A percentile compares a stretch with the other conserved stretches of the same genome.
These are phyloP conservation scores for Marisa cornuarietis DNA, from an alignment of 1,140 invertebrate species.

Conservation along the genomic window DNA sequence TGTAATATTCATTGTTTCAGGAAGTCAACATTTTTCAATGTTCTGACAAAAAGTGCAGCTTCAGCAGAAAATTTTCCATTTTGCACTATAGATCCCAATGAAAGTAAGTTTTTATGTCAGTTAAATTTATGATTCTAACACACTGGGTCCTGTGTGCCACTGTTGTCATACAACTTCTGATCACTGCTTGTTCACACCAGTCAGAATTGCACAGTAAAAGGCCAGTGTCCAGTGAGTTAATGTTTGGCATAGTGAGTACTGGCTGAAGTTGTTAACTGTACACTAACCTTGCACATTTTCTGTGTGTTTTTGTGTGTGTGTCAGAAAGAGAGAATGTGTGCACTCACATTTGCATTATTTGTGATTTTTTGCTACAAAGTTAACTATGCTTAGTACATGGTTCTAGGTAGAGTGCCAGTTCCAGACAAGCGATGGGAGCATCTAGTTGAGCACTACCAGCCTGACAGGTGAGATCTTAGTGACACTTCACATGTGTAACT, in stretches of 20 bases:
- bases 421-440: conserved; percentile 95
- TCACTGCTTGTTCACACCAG: too few species aligned
- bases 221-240: too few species aligned
- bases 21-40: conserved; percentile 99
- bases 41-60: conserved; percentile 94
- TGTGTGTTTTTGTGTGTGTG: too few species aligned
- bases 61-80: conserved; percentile 99
- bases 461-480: conserved; percentile 79
- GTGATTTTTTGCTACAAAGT: too few species aligned
- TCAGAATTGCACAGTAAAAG: too few species aligned
- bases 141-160: too few species aligned
- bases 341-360: too few species aligned
- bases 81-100: conserved; percentile 99
- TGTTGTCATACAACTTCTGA: too few species aligned
- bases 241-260: not conserved
- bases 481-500: not conserved
- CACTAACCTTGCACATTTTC: too few species aligned
- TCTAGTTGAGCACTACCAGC: conserved; percentile 93
- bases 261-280: too few species aligned
- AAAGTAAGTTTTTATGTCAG: conserved; percentile 81
- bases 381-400: not conserved
- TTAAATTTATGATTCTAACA: not conserved
- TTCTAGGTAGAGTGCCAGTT: conserved; percentile 93
- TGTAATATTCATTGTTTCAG: conserved; percentile 58
- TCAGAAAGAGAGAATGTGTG: too few species aligned